A percentile compares a stretch with the other conserved stretches of the same genome.
These are phyloP conservation scores for Balanococcus diminutus DNA, from an alignment of 2,888 invertebrate species.

Conservation along the genomic window DNA sequence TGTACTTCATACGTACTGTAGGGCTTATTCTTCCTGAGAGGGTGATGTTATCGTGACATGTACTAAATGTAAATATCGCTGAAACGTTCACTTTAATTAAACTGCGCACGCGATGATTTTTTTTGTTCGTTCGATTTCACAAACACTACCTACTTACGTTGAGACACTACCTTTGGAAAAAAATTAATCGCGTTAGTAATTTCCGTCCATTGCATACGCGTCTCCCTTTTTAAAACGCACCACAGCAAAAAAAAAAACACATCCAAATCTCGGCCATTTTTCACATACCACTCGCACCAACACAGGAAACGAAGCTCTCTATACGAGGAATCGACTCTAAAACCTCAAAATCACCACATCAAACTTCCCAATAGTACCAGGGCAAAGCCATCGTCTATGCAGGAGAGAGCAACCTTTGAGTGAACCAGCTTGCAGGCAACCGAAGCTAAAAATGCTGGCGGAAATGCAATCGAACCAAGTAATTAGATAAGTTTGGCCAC, in stretches of 20 bases:
- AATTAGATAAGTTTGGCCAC: slow-evolving; percentile 40
- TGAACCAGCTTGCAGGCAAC: background rate
- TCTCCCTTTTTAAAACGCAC: too few relatives aligned
- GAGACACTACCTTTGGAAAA: too few relatives aligned
- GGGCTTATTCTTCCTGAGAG: too few relatives aligned
- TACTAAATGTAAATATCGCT: background rate
- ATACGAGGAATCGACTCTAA: background rate
- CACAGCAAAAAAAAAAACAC: too few relatives aligned
- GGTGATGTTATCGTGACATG: background rate
- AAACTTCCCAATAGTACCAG: background rate
- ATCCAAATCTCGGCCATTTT: too few relatives aligned
- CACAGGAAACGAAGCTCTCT: background rate
- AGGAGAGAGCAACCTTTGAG: background rate
- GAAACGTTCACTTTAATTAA: background rate
- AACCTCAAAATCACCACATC: slow-evolving; percentile 3
- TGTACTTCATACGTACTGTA: too few relatives aligned
- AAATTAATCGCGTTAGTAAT: background rate
- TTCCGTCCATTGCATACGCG: too few relatives aligned
- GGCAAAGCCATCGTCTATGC: too few relatives aligned
- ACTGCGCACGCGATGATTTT: background rate
- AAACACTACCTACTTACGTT: background rate
- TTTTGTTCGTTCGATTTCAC: background rate
- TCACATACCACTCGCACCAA: background rate
- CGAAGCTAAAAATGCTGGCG: slow-evolving; percentile 1
- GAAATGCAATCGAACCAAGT: slow-evolving; percentile 22